Conservation (phyloP, 2,797 vertebrate species). For the Xenopus petersii region DNA sequence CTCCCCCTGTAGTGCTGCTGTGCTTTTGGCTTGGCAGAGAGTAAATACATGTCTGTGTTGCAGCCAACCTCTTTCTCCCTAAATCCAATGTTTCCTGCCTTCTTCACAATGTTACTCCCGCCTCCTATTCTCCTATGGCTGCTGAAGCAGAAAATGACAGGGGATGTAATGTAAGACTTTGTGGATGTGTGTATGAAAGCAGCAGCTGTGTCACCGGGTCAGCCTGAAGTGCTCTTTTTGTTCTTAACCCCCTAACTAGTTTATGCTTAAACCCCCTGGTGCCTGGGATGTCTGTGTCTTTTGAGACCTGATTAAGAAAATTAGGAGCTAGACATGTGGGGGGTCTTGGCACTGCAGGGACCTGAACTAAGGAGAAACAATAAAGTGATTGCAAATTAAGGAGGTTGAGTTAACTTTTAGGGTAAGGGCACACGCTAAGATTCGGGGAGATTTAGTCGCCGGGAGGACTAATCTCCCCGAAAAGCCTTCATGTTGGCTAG, state of each 20-base stretch:
- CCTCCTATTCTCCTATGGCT: constrained; percentile 45
- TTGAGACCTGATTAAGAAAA: no score
- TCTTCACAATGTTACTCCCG: constrained; percentile 28
- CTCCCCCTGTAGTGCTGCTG: constrained; percentile 13
- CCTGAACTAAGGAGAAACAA: neutral
- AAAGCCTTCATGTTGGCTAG: no score
- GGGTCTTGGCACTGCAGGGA: no score
- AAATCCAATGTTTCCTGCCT: constrained; percentile 46
- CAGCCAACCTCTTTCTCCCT: constrained; percentile 37
- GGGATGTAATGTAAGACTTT: constrained; percentile 31
- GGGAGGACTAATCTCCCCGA: no score
- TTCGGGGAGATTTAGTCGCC: no score
- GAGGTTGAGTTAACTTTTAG: no score
- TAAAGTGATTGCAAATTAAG: no score
- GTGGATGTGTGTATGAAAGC: constrained; percentile 25
- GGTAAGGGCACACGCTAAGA: no score
- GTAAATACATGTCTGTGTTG: constrained; percentile 34
- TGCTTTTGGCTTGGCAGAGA: constrained; percentile 37
- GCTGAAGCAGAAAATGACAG: constrained; percentile 43
- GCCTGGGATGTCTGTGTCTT: no score
- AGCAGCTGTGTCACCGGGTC: constrained; percentile 21
- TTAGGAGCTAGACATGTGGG: no score
- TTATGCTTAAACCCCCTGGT: no score
- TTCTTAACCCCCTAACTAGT: neutral
- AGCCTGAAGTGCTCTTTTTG: neutral